These are phyloP conservation scores for Mixornis gularis DNA, from an alignment of 2,113 vertebrate genomes.

Conservation along the genomic window DNA sequence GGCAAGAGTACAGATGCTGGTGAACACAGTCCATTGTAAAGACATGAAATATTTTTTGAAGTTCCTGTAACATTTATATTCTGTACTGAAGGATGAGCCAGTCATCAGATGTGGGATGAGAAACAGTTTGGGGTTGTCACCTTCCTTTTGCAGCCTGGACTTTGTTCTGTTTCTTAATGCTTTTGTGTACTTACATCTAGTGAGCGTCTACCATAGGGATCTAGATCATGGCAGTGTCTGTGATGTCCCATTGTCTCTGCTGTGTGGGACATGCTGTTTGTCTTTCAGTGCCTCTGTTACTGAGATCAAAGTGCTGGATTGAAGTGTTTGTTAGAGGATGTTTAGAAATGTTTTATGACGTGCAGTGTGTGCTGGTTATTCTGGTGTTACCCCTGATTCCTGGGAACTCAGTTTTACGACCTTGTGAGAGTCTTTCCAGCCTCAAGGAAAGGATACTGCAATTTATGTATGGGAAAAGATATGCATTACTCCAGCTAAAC, in stretches of 20 bases:
- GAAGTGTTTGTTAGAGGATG: not conserved
- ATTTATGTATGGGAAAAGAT: not conserved
- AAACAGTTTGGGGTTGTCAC: not conserved
- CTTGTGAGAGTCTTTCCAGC: not conserved
- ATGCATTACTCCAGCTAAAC: not conserved
- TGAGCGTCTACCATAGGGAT: not conserved
- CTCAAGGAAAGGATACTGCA: not conserved
- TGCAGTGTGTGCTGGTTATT: accelerated
- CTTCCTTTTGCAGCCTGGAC: not conserved
- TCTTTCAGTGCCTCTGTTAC: not conserved
- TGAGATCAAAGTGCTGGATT: not conserved
- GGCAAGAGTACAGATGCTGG: accelerated
- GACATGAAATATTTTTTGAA: not conserved
- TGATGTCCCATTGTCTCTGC: not conserved
- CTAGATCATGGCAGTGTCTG: not conserved
- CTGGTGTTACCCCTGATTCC: not conserved
- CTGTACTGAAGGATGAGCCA: not conserved
- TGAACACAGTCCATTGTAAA: not conserved
- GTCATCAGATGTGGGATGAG: not conserved
- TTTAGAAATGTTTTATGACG: not conserved
- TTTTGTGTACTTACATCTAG: not conserved
- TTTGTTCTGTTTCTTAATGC: not conserved
- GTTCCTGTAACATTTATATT: not conserved
- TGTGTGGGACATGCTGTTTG: not conserved
- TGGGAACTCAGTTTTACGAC: not conserved